These are phyloP conservation scores for Capitulum mitella DNA, from an alignment of 2,888 invertebrate species.

Conservation along the genomic window DNA sequence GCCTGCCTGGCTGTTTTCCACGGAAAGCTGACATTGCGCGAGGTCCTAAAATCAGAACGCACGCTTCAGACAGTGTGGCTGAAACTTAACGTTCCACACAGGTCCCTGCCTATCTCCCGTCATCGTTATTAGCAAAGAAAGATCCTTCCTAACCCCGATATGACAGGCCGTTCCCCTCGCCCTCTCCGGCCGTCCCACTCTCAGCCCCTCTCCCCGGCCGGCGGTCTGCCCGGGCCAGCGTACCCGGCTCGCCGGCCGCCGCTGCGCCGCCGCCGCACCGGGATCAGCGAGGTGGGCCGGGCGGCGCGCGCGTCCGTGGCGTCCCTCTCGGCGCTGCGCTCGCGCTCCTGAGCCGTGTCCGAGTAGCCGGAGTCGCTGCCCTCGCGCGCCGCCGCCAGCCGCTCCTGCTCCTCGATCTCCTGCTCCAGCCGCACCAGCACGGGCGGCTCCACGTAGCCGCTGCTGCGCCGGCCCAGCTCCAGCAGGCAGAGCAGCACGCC, in stretches of 20 bases:
- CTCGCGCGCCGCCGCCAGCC: slow-evolving; percentile 38
- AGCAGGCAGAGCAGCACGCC: slow-evolving; percentile 76
- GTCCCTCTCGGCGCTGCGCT: slow-evolving; percentile 17
- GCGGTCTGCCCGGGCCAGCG: neutral
- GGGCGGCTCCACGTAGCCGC: slow-evolving; percentile 72
- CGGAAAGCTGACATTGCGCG: neutral
- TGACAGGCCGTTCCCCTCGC: no score
- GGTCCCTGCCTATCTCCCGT: no score
- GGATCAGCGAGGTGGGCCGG: neutral
- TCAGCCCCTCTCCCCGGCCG: neutral
- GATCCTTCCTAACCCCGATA: no score
- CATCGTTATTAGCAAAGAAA: no score
- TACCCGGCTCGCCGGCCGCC: neutral
- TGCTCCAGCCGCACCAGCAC: slow-evolving; percentile 72
- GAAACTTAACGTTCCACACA: no score
- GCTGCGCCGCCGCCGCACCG: neutral
- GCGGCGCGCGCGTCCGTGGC: neutral
- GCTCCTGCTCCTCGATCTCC: slow-evolving; percentile 74
- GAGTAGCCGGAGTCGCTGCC: slow-evolving; percentile 21
- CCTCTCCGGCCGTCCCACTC: neutral
- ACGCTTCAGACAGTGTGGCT: no score
- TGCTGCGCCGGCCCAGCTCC: slow-evolving; percentile 66
- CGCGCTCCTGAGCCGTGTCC: slow-evolving; percentile 21
- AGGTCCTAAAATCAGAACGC: no score
- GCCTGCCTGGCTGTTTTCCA: no score